Conservation (phyloP, 1,140 invertebrate genomes). For the Drosophila gunungcola region DNA sequence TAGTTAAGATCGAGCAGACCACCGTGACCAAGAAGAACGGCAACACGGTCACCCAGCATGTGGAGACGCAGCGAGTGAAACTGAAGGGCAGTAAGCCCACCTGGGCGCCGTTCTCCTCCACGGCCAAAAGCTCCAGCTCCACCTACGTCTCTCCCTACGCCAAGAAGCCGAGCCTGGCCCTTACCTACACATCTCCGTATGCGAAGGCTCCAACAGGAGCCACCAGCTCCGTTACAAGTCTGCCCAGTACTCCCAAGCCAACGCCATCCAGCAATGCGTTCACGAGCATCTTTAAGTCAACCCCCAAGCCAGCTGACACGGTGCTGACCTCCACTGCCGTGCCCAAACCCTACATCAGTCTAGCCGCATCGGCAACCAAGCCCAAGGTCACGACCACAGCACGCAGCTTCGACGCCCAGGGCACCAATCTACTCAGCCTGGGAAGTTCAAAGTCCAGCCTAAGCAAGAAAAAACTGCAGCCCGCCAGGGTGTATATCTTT, state of each 20-base stretch:
- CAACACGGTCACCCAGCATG: constrained; percentile 59
- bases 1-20: constrained; percentile 64
- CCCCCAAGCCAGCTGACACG: background rate
- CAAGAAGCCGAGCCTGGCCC: constrained; percentile 32
- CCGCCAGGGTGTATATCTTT: constrained; percentile 73
- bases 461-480: constrained; percentile 54
- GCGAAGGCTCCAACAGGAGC: constrained; percentile 8
- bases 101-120: constrained; percentile 16
- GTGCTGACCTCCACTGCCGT: constrained; percentile 1
- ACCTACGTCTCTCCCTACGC: constrained; percentile 50
- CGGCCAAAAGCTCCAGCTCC: constrained; percentile 3
- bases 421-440: constrained; percentile 1
- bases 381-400: constrained; percentile 11
- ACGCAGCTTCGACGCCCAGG: constrained; percentile 32
- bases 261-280: background rate
- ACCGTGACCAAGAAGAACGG: constrained; percentile 71
- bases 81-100: constrained; percentile 28
- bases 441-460: background rate
- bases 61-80: constrained; percentile 61
- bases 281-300: constrained; percentile 9
- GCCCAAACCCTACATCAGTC: constrained; percentile 30
- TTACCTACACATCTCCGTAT: constrained; percentile 42
- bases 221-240: background rate
- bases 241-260: constrained; percentile 10
- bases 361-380: constrained; percentile 9